Percentiles rank a stretch among this genome's conserved stretches.
Evolutionary conservation across 2,888 invertebrate genomes (phyloP).

Genomic region (Crocallis elinguaria): DNA sequence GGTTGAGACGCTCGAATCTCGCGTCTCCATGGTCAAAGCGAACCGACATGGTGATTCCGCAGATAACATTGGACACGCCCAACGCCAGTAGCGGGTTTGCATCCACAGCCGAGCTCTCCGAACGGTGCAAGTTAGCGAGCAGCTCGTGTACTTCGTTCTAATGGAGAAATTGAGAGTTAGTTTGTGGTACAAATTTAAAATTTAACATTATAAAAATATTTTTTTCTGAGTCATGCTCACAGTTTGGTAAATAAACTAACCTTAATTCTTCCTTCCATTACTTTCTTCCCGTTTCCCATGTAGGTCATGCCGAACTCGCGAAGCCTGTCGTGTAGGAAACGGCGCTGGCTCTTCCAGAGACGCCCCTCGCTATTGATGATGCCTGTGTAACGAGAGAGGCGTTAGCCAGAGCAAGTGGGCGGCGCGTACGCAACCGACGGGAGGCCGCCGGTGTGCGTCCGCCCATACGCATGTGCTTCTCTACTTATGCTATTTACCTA

Average conservation of each 20-base stretch:
- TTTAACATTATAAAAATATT: constrained; percentile 1
- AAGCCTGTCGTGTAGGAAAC: constrained; percentile 93
- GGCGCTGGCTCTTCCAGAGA: constrained; percentile 95
- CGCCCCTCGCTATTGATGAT: constrained; percentile 95
- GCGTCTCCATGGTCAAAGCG: constrained; percentile 91
- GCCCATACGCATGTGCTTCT: constrained; percentile 61
- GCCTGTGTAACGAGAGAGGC: constrained; percentile 85
- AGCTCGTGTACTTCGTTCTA: constrained; percentile 91
- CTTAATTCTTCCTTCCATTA: constrained; percentile 94
- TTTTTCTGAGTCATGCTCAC: background rate
- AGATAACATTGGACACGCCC: constrained; percentile 95
- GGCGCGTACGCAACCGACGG: constrained; percentile 58
- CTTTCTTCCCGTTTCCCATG: constrained; percentile 90
- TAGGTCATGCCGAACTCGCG: constrained; percentile 95
- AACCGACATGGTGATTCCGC: constrained; percentile 95
- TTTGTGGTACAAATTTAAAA: too few relatives aligned
- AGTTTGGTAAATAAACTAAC: constrained; percentile 63
- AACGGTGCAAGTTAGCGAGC: constrained; percentile 86
- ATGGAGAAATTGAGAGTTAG: constrained; percentile 40
- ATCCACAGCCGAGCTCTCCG: constrained; percentile 89
- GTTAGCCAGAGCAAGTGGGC: constrained; percentile 65
- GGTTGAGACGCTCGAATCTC: constrained; percentile 91
- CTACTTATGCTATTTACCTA: constrained; percentile 31
- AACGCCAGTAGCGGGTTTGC: constrained; percentile 91
- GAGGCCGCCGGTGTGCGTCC: constrained; percentile 51